These are phyloP conservation scores for Esox lucius DNA, from an alignment of 2,797 vertebrate species.

Conservation along the genomic window DNA sequence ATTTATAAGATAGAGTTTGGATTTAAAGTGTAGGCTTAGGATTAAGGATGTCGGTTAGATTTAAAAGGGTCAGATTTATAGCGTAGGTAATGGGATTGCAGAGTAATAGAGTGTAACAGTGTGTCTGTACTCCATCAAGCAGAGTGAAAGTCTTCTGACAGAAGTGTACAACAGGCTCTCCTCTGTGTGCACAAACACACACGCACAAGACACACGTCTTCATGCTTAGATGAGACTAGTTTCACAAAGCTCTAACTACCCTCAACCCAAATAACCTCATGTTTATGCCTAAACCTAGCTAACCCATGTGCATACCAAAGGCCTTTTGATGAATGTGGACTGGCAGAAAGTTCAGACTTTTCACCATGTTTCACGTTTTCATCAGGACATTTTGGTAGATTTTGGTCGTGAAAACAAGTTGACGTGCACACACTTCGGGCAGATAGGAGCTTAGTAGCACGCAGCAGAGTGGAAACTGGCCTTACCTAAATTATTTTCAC, in stretches of 20 bases:
- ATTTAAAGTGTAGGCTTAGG: neutral
- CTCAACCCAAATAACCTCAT: too few relatives aligned
- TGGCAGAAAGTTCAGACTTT: too few relatives aligned
- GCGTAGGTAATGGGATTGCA: neutral
- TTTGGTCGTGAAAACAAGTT: too few relatives aligned
- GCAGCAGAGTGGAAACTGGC: slow-evolving; percentile 65
- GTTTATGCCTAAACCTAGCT: too few relatives aligned
- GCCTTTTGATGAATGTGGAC: too few relatives aligned
- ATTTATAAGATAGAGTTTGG: too few relatives aligned
- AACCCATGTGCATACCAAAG: too few relatives aligned
- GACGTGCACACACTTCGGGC: neutral
- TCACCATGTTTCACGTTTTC: too few relatives aligned
- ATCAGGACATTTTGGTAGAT: too few relatives aligned
- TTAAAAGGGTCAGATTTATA: neutral
- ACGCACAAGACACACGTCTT: neutral
- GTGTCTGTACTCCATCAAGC: slow-evolving; percentile 34
- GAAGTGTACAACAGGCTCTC: slow-evolving; percentile 41
- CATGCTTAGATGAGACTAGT: too few relatives aligned
- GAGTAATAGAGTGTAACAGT: neutral
- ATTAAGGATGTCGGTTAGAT: neutral
- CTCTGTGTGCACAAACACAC: neutral
- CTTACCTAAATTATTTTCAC: slow-evolving; percentile 58
- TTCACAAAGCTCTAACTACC: too few relatives aligned
- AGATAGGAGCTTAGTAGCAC: slow-evolving; percentile 60
- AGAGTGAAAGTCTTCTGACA: slow-evolving; percentile 53